Evolutionary conservation across 1,140 invertebrate genomes (phyloP).

Genomic region (Theocolax elegans): DNA sequence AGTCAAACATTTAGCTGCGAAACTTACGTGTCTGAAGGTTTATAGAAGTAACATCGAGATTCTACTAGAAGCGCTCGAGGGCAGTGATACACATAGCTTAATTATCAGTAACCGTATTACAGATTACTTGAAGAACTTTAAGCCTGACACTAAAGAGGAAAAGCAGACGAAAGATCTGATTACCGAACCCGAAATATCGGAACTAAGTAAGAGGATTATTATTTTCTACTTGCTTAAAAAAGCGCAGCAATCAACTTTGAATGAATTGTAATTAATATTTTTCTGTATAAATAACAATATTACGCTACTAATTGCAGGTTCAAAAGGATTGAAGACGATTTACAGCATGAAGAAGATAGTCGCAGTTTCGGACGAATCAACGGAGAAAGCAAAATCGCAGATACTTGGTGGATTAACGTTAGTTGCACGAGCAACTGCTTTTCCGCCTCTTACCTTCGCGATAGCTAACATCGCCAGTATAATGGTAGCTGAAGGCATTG

Average conservation of each 20-base stretch:
- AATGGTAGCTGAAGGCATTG: conserved; percentile 21
- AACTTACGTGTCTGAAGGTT: conserved; percentile 23
- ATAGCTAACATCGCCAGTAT: conserved; percentile 20
- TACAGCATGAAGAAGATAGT: conserved; percentile 26
- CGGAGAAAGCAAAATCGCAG: conserved; percentile 14
- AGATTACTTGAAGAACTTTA: conserved; percentile 33
- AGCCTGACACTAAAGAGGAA: conserved; percentile 32
- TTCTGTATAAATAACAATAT: no score
- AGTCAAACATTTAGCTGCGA: conserved; percentile 24
- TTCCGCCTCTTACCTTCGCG: conserved; percentile 29
- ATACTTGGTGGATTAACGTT: conserved; percentile 17
- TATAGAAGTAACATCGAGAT: conserved; percentile 18
- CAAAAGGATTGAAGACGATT: conserved; percentile 25
- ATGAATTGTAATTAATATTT: no score
- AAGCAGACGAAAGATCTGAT: conserved; percentile 34
- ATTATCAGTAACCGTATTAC: background rate
- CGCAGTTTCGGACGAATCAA: background rate
- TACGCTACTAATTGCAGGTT: background rate
- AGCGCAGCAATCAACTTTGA: background rate
- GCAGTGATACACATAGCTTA: conserved; percentile 10
- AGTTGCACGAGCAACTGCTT: conserved; percentile 17
- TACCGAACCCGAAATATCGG: conserved; percentile 17
- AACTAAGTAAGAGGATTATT: conserved; percentile 26
- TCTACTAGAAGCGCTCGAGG: conserved; percentile 12
- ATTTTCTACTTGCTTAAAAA: no score